phyloP scores from a whole-genome alignment of 2,113 vertebrate genomes.

The Brienomyrus brachyistius region DNA sequence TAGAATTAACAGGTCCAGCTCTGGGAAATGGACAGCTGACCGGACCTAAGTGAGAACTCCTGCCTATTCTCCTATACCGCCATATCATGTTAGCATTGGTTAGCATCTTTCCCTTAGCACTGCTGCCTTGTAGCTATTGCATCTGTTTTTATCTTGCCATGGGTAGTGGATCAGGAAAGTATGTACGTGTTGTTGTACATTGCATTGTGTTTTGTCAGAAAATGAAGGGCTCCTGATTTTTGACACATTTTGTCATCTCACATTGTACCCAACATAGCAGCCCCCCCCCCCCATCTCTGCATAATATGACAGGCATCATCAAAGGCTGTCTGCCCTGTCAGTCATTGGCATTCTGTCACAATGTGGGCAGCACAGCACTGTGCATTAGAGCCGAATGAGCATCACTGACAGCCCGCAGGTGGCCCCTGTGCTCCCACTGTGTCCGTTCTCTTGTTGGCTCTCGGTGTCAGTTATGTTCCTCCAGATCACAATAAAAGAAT shows the following conservation, averaged over 20 bases:
- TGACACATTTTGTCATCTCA: background rate
- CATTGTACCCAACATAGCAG: background rate
- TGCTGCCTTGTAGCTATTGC: slow-evolving; percentile 5
- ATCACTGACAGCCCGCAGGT: background rate
- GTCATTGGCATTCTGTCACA: background rate
- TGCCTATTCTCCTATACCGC: background rate
- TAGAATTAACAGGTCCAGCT: background rate
- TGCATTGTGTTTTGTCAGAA: background rate
- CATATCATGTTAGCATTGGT: slow-evolving; percentile 21
- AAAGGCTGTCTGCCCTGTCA: background rate
- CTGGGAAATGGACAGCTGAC: background rate
- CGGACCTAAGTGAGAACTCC: background rate
- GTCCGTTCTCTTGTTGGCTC: background rate
- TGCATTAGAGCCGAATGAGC: background rate
- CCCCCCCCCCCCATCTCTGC: background rate
- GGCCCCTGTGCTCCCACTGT: background rate
- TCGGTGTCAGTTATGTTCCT: background rate
- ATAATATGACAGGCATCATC: background rate
- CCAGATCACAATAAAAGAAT: background rate
- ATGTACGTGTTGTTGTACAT: background rate
- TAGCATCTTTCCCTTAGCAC: slow-evolving; percentile 5
- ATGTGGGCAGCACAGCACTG: background rate
- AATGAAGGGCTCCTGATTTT: background rate
- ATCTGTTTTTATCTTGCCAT: background rate
- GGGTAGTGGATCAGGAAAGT: background rate